Evolutionary conservation across 2,113 vertebrate genomes (phyloP), one percentile per base, ranked within the genome.

Genomic region (Seriola rivoliana): DNA sequence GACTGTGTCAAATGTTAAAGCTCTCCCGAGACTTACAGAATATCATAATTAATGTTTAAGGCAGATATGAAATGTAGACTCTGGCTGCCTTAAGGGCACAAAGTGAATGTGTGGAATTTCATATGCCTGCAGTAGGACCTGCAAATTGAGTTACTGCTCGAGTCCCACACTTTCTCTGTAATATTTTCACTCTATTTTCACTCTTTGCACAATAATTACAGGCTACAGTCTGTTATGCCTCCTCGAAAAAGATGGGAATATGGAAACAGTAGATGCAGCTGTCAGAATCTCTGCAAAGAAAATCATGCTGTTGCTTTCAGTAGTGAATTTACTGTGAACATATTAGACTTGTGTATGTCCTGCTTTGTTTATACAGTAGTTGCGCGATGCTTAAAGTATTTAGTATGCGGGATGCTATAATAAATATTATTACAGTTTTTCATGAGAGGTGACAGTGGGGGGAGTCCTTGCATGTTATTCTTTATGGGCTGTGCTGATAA

Each of bases 1-100:
- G 59, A 67, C 65, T 92, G 90, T 88, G 86, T 90, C 86, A 91
- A 90, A 87, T 77, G 85, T 84, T 87, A 87, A 83, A 88, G 81
- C 81, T 88, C 91, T 92, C 76, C 59, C 38, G 75, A 88, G 86
- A 82, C 69, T 82, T 83, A 66, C 62, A 34, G 55, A 71, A 84
- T 71, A 84, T 91, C 81, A 90, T 88, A 88, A 90, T 91, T 87
- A 88, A 85, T 84, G 74, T 85, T 75, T 57, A 25, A 48, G 71
- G 74, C 65, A 82, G 75, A 88, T 88, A 80, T 89, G 76, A 89
- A 77, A 69, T 67, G 55, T 73, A 71, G 81, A 67, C 84, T 88
- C 44, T 8, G 63, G 19, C 17, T 63, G 87, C 85, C 80, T 89
- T 72, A 4, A 63, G 85, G 90, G 81, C 63, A 87, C 63, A 79